Conservation (phyloP, 2,113 vertebrate species). For the Cephalopterus ornatus region DNA sequence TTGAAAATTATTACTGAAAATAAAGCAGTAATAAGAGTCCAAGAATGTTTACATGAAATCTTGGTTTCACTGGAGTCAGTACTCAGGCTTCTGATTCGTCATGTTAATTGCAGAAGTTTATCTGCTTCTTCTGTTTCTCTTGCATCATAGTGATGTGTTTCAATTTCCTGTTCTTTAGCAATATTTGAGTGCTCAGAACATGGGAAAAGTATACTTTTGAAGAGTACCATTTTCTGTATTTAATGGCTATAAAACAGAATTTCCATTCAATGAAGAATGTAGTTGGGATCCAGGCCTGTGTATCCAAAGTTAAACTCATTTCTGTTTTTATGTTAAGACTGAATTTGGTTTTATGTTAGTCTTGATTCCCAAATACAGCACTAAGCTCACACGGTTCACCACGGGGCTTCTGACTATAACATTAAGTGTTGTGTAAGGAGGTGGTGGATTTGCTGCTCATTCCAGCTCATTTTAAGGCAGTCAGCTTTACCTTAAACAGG, state of each 20-base stretch:
- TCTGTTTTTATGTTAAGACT: neutral
- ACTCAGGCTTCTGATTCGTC: neutral
- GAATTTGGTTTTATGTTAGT: neutral
- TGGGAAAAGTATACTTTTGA: neutral
- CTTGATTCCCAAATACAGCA: neutral
- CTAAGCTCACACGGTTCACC: neutral
- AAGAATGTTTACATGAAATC: neutral
- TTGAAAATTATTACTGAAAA: neutral
- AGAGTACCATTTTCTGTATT: neutral
- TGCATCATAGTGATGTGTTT: neutral
- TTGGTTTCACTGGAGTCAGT: neutral
- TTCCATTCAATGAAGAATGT: neutral
- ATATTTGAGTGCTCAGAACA: neutral
- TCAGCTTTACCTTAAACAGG: neutral
- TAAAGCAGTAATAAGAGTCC: neutral
- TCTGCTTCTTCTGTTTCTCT: neutral
- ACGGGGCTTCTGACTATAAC: neutral
- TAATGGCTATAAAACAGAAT: neutral
- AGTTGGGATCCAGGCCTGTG: neutral
- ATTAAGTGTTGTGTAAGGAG: neutral
- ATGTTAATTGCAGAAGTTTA: neutral
- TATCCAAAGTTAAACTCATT: neutral
- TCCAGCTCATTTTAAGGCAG: neutral
- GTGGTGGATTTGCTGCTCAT: neutral
- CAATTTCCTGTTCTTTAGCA: neutral